These are phyloP conservation scores for Rugalucina vietnamica DNA, from an alignment of 2,888 invertebrate genomes.

Conservation along the genomic window DNA sequence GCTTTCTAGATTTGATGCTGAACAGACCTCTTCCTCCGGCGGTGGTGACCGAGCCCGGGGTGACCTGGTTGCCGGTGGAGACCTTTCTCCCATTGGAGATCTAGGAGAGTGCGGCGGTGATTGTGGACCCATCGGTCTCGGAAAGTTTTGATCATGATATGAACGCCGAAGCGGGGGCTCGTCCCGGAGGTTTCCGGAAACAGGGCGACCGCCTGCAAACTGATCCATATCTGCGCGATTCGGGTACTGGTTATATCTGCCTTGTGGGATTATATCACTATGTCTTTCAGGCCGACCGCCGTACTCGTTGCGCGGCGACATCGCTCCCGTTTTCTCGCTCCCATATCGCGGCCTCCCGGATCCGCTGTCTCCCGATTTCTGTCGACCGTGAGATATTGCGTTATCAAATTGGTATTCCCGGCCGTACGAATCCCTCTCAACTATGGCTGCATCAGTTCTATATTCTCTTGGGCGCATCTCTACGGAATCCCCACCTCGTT, in stretches of 20 bases:
- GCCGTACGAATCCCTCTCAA: constrained; percentile 58
- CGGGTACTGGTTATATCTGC: neutral
- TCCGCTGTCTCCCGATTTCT: constrained; percentile 51
- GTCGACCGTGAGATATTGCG: constrained; percentile 46
- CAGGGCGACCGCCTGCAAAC: constrained; percentile 15
- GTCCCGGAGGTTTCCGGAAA: constrained; percentile 15
- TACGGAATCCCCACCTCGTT: neutral
- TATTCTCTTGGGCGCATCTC: constrained; percentile 35
- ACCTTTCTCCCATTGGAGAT: constrained; percentile 43
- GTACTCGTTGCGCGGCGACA: constrained; percentile 46
- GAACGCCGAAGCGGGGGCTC: neutral
- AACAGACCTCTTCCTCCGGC: constrained; percentile 65
- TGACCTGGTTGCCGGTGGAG: constrained; percentile 44
- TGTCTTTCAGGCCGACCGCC: constrained; percentile 28
- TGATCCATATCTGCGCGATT: neutral
- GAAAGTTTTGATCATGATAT: neutral
- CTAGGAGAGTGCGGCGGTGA: constrained; percentile 48
- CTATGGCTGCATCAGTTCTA: constrained; percentile 30
- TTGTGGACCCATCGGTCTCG: constrained; percentile 30
- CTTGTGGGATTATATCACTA: constrained; percentile 39
- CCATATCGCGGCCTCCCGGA: constrained; percentile 22
- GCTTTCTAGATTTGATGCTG: constrained; percentile 77
- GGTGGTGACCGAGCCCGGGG: constrained; percentile 33
- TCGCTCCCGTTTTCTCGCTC: constrained; percentile 24
- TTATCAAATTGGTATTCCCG: constrained; percentile 59